Evolutionary conservation across 1,140 invertebrate genomes (phyloP).

Genomic region (Drosophila quadrilineata): DNA sequence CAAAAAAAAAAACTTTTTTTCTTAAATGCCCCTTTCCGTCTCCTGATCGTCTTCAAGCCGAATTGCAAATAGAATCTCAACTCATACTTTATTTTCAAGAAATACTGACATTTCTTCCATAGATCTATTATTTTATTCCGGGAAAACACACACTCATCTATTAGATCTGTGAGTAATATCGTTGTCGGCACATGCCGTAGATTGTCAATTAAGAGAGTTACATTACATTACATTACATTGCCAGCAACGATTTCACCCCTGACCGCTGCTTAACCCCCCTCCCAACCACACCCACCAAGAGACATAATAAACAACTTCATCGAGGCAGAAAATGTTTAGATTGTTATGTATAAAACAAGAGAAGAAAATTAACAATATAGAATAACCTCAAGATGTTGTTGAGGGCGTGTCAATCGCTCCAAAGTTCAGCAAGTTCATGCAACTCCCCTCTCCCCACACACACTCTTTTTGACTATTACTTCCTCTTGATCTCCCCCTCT

Average conservation of each 20-base stretch:
- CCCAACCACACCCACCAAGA: constrained; percentile 33
- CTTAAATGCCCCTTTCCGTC: too few relatives aligned
- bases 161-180: constrained; percentile 5
- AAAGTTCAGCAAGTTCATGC: constrained; percentile 50
- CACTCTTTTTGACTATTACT: too few relatives aligned
- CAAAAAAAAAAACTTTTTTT: too few relatives aligned
- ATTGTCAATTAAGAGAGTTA: constrained; percentile 54
- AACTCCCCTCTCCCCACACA: too few relatives aligned
- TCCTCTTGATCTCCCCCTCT: too few relatives aligned
- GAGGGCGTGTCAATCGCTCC: constrained; percentile 18
- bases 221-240: too few relatives aligned
- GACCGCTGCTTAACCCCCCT: constrained; percentile 44
- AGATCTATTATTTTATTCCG: not conserved
- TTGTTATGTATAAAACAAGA: constrained; percentile 3
- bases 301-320: constrained; percentile 59
- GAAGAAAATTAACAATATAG: too few relatives aligned
- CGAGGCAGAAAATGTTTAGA: constrained; percentile 46
- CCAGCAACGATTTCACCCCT: constrained; percentile 19
- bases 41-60: too few relatives aligned
- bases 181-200: constrained; percentile 2
- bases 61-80: too few relatives aligned
- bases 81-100: too few relatives aligned
- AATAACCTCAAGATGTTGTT: constrained; percentile 39
- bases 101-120: too few relatives aligned
- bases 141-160: not conserved